phyloP scores from a whole-genome alignment of 1,140 invertebrate genomes.

The Lepidurus couesii region DNA sequence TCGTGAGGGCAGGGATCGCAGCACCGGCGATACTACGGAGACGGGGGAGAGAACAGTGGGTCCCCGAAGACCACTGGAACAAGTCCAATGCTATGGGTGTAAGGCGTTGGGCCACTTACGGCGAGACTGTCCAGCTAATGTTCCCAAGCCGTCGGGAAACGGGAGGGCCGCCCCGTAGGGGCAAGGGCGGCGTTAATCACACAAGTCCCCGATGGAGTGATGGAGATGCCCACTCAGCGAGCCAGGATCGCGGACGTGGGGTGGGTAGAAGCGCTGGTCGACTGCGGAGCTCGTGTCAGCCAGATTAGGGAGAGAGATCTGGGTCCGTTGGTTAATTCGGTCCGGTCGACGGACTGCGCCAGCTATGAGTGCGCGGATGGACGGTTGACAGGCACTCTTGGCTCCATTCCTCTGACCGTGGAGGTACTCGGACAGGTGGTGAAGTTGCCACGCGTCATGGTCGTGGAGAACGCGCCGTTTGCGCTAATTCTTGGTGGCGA shows the following conservation, averaged over 20 bases:
- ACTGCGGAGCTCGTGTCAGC: constrained; percentile 5
- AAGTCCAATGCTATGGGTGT: constrained; percentile 71
- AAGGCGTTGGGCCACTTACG: constrained; percentile 83
- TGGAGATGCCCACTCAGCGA: background rate
- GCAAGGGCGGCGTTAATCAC: background rate
- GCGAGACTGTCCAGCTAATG: constrained; percentile 63
- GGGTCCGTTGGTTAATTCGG: background rate
- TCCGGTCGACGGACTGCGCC: background rate
- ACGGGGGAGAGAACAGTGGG: constrained; percentile 6
- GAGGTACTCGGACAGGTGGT: background rate
- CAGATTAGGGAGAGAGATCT: constrained; percentile 1
- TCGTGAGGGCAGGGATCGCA: background rate
- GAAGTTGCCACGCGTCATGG: constrained; percentile 10
- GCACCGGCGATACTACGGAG: background rate
- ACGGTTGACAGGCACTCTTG: background rate
- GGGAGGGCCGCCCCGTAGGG: constrained; percentile 22
- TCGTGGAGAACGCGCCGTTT: constrained; percentile 28
- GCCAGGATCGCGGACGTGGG: background rate
- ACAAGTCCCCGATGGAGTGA: background rate
- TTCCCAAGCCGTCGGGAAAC: constrained; percentile 39
- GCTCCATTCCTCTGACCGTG: background rate
- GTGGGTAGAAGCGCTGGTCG: constrained; percentile 5
- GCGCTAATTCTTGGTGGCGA: constrained; percentile 25
- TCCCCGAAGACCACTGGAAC: background rate
- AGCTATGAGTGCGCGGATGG: constrained; percentile 3